phyloP scores from a whole-genome alignment of 2,888 invertebrate genomes.

The Galeruca laticollis region DNA sequence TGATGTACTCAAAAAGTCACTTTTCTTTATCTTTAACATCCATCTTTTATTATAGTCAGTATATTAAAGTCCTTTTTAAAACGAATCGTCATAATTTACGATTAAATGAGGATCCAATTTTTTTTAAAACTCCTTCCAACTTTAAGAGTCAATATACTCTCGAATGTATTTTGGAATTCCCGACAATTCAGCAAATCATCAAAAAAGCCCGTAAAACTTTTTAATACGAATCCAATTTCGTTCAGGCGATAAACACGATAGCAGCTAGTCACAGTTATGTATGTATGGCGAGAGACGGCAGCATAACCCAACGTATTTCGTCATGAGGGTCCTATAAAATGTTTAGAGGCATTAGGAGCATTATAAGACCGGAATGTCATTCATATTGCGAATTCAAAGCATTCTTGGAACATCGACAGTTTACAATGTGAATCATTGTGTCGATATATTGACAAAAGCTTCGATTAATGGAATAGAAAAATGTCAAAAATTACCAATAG shows the following conservation, averaged over 20 bases:
- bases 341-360: conserved; percentile 1
- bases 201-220: neutral
- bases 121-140: neutral
- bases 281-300: too few species aligned
- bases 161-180: too few species aligned
- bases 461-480: too few species aligned
- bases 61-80: too few species aligned
- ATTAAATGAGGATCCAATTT: too few species aligned
- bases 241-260: neutral
- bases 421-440: neutral
- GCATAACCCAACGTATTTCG: too few species aligned
- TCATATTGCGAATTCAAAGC: neutral
- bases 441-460: too few species aligned
- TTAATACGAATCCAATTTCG: neutral
- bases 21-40: too few species aligned
- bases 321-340: neutral
- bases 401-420: neutral
- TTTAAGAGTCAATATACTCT: neutral
- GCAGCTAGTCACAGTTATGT: neutral
- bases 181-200: neutral
- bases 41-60: neutral
- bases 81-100: neutral
- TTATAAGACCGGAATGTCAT: neutral
- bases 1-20: neutral
- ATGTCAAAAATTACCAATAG: too few species aligned